These are phyloP conservation scores for Nowickia ferox DNA, from an alignment of 2,888 invertebrate genomes.

Conservation along the genomic window DNA sequence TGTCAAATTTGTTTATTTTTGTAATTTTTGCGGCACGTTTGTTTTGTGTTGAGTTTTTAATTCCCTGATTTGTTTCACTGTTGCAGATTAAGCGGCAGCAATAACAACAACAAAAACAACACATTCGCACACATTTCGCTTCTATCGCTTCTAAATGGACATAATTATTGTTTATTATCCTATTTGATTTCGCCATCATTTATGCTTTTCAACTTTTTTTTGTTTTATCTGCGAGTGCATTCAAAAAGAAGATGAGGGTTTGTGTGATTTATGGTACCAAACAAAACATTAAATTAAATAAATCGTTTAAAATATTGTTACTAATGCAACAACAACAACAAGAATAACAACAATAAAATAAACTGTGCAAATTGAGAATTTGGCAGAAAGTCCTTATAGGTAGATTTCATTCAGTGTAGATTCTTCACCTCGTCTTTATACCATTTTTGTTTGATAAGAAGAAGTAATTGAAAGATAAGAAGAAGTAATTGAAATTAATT, in stretches of 20 bases:
- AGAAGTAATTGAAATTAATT: too few relatives aligned
- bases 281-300: conserved; percentile 56
- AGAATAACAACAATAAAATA: neutral
- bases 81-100: conserved; percentile 54
- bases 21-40: conserved; percentile 61
- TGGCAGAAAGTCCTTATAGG: neutral
- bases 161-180: conserved; percentile 69
- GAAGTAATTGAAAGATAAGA: too few relatives aligned
- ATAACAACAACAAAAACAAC: neutral
- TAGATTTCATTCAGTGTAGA: neutral
- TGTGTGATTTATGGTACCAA: conserved; percentile 63
- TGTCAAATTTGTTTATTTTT: conserved; percentile 57
- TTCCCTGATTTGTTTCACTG: conserved; percentile 51
- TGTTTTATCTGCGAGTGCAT: conserved; percentile 12
- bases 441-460: too few relatives aligned
- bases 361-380: conserved; percentile 20
- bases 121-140: neutral
- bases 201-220: conserved; percentile 53
- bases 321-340: conserved; percentile 11
- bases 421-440: neutral
- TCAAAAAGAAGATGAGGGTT: conserved; percentile 56
- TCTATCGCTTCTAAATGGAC: conserved; percentile 57
- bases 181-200: conserved; percentile 66
- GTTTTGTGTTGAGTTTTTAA: conserved; percentile 25
- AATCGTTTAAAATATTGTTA: conserved; percentile 43